phyloP scores from a whole-genome alignment of 2,797 vertebrate genomes.

The Cirrhinus mrigala region DNA sequence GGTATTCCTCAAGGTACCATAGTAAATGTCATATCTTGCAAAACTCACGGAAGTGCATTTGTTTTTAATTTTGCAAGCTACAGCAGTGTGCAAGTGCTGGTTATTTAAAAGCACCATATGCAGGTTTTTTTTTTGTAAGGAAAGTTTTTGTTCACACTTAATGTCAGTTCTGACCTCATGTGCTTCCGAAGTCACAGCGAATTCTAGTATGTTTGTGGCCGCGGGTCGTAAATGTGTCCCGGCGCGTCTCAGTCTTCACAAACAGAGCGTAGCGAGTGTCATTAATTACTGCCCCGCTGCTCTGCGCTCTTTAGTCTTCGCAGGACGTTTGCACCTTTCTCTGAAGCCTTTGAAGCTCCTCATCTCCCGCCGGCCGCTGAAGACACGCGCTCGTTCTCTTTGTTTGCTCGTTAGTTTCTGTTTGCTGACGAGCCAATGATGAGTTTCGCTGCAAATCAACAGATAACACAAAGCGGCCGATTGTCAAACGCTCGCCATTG shows the following conservation, averaged over 20 bases:
- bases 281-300: background rate
- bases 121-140: background rate
- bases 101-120: background rate
- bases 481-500: background rate
- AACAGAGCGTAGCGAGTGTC: background rate
- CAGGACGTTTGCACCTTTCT: slow-evolving; percentile 67
- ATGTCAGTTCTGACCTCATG: background rate
- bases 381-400: slow-evolving; percentile 48
- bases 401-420: slow-evolving; percentile 58
- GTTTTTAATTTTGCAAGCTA: background rate
- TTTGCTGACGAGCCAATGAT: slow-evolving; percentile 51
- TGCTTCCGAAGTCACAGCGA: background rate
- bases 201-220: background rate
- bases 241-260: background rate
- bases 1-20: background rate
- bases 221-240: background rate
- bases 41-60: background rate
- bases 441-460: slow-evolving; percentile 29
- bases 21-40: background rate
- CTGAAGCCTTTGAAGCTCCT: slow-evolving; percentile 72
- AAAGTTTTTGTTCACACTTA: background rate
- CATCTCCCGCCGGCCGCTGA: slow-evolving; percentile 47
- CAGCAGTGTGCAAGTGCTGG: background rate
- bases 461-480: background rate
- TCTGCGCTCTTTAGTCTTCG: slow-evolving; percentile 17